Percentiles rank a stretch among this genome's conserved stretches.
phyloP scores from a whole-genome alignment of 2,797 vertebrate genomes.

The Lophotriccus pileatus region DNA sequence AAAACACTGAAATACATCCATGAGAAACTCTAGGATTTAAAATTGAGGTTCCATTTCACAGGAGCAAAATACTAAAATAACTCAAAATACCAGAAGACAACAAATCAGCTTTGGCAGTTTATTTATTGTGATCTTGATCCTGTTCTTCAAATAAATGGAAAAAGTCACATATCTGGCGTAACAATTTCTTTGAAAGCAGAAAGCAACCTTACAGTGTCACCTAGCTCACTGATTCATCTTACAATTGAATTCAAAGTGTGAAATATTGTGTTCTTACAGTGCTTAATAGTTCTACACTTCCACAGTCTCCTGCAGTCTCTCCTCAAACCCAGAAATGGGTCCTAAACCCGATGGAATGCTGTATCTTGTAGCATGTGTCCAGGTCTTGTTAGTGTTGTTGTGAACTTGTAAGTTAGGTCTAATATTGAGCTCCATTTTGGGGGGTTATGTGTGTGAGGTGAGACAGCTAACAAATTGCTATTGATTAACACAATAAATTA shows the following conservation, averaged over 20 bases:
- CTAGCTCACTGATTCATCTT: neutral
- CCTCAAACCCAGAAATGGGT: neutral
- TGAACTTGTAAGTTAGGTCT: neutral
- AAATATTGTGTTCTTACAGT: neutral
- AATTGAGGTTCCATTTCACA: neutral
- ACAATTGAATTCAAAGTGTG: neutral
- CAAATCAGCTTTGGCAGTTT: neutral
- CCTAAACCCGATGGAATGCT: neutral
- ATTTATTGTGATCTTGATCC: neutral
- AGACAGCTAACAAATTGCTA: neutral
- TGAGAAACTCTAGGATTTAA: neutral
- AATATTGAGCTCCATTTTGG: neutral
- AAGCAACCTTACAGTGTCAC: neutral
- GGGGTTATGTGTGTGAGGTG: accelerated
- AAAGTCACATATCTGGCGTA: neutral
- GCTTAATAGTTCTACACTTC: neutral
- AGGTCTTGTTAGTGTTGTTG: neutral
- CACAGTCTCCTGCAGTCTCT: neutral
- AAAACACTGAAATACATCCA: neutral
- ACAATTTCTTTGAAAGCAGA: neutral
- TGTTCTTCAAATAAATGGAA: neutral
- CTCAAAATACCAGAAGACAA: neutral
- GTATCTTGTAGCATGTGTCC: neutral
- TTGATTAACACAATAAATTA: conserved; percentile 5
- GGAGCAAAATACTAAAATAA: neutral